phyloP scores from a whole-genome alignment of 2,113 vertebrate genomes.

The Cryptomyrus ogoouensis region DNA sequence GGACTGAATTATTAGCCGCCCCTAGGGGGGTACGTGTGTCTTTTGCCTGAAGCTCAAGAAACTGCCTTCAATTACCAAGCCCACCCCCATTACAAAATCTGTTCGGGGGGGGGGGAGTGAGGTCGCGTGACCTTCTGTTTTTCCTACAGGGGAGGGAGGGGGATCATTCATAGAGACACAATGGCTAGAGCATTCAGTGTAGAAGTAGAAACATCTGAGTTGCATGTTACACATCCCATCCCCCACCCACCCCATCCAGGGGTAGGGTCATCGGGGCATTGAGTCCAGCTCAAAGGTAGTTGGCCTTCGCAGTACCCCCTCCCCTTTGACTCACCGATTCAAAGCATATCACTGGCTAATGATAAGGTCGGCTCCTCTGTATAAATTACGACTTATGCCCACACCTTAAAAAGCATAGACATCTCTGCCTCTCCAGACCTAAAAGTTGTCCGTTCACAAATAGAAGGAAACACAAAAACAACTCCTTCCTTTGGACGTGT shows the following conservation, averaged over 20 bases:
- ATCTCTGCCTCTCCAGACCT: background rate
- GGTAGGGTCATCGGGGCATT: background rate
- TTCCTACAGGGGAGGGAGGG: background rate
- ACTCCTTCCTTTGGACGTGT: background rate
- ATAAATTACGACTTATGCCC: background rate
- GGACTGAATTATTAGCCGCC: background rate
- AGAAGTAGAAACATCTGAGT: background rate
- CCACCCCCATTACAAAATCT: background rate
- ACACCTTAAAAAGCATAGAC: background rate
- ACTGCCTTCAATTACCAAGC: background rate
- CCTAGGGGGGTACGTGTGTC: background rate
- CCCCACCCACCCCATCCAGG: background rate
- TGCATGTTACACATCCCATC: background rate
- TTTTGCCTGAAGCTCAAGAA: background rate
- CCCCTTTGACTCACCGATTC: background rate
- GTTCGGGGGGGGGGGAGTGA: background rate
- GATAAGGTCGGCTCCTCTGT: background rate
- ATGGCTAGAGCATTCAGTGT: background rate
- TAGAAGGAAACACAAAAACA: background rate
- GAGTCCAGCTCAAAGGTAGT: background rate
- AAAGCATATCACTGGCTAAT: background rate
- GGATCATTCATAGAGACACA: background rate
- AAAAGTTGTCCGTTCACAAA: background rate
- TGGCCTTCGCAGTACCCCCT: background rate
- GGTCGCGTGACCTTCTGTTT: background rate